Percentiles rank a stretch among this genome's conserved stretches.
Evolutionary conservation across 2,888 invertebrate genomes (phyloP).

Genomic region (Chironomus tentans): DNA sequence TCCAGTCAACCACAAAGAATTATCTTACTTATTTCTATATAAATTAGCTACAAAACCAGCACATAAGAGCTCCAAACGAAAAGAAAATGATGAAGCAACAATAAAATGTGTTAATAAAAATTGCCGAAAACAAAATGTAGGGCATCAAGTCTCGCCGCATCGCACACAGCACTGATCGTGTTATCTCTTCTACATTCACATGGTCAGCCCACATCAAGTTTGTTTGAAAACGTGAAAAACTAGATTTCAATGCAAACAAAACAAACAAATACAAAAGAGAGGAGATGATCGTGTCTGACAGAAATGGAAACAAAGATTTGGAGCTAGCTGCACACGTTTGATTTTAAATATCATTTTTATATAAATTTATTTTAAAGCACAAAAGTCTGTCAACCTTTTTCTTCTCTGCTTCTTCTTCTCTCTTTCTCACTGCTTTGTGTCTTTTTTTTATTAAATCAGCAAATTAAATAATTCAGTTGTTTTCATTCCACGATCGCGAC

Average conservation of each 20-base stretch:
- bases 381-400: too few relatives aligned
- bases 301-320: not conserved
- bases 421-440: not conserved
- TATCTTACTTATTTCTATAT: not conserved
- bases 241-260: conserved; percentile 2
- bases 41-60: not conserved
- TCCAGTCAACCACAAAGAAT: too few relatives aligned
- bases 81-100: not conserved
- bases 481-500: conserved; percentile 12
- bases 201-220: not conserved
- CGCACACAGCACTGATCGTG: not conserved
- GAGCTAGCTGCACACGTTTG: not conserved
- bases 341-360: not conserved
- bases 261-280: not conserved
- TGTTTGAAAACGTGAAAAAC: conserved; percentile 8
- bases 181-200: not conserved
- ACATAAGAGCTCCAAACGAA: not conserved
- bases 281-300: not conserved
- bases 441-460: conserved; percentile 22
- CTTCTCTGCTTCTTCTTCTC: too few relatives aligned
- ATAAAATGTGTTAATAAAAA: not conserved
- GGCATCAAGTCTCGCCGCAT: not conserved
- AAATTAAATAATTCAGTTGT: conserved; percentile 21
- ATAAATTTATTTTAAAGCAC: too few relatives aligned
- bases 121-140: not conserved